Evolutionary conservation across 2,888 invertebrate species (phyloP).

Genomic region (Miltochrista miniata): DNA sequence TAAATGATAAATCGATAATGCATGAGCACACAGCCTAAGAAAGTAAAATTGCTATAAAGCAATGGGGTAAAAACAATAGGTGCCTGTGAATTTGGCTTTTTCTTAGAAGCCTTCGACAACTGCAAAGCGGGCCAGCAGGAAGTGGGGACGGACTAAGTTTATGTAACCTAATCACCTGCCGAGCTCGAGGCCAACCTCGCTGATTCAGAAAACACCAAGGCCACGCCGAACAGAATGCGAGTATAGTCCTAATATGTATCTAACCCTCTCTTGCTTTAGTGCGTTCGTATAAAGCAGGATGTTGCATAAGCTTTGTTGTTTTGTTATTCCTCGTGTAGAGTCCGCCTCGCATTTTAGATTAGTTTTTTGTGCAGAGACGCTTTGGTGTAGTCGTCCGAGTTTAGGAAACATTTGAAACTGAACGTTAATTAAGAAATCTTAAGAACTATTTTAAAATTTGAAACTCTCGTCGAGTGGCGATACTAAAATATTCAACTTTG

Average conservation of each 20-base stretch:
- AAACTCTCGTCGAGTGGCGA: constrained; percentile 17
- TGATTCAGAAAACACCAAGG: constrained; percentile 78
- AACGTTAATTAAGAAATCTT: constrained; percentile 49
- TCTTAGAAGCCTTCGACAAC: constrained; percentile 78
- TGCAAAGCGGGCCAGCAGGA: constrained; percentile 78
- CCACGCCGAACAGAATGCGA: constrained; percentile 66
- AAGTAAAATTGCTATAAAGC: constrained; percentile 60
- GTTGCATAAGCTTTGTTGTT: constrained; percentile 82
- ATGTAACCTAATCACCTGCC: constrained; percentile 84
- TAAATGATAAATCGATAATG: neutral
- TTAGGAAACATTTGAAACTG: constrained; percentile 52
- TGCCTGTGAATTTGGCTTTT: constrained; percentile 73
- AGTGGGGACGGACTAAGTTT: constrained; percentile 80
- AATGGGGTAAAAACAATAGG: constrained; percentile 70
- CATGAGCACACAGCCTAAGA: constrained; percentile 49
- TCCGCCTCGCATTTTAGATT: constrained; percentile 76
- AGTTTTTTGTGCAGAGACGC: constrained; percentile 69
- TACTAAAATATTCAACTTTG: constrained; percentile 40
- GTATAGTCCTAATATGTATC: constrained; percentile 66
- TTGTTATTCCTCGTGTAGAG: constrained; percentile 71
- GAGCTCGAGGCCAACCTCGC: constrained; percentile 67
- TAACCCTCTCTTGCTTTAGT: constrained; percentile 63
- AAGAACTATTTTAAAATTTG: constrained; percentile 40
- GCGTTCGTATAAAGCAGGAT: constrained; percentile 70
- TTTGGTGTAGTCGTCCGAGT: constrained; percentile 50